Evolutionary conservation across 2,113 vertebrate species (phyloP), one percentile per base, ranked within the genome.

Genomic region (Gymnogyps californianus): DNA sequence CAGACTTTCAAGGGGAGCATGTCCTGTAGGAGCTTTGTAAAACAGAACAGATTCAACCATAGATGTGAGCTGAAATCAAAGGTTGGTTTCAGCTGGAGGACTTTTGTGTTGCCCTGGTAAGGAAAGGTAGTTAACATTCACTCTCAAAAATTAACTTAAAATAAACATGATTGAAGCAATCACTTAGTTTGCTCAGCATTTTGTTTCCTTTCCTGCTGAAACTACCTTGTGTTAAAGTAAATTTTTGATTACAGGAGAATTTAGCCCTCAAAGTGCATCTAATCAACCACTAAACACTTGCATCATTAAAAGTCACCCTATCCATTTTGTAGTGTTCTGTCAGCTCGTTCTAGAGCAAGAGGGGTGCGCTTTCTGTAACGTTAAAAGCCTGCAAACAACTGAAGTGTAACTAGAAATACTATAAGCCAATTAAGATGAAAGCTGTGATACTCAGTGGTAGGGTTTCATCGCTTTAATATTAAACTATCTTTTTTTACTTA

Each of bases 361-460:
- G 62, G 74, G 87, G 85, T 75, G 75, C 9, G 6, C 78, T 92
- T 90, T 95, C 93, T 81, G 40, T 89, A 93, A 90, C 31, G n/a
- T 93, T 95, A 91, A 98, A 97, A 97, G 96, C 96, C 92, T 95
- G 92, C 94, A 96, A 94, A 97, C 95, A 98, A 93, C 96, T 97
- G 93, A 79, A 93, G 94, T 89, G 91, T 96, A 95, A 97, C 96
- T 90, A 96, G 92, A 94, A 84, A 57, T 83, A 81, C 94, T 96
- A 92, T 94, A 84, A 96, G 96, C 95, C 97, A 98, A 97, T 98
- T 98, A 97, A 98, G 97, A 98, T 98, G 96, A 98, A 98, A 98
- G 95, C 83, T 81, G 77, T 84, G 90, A 97, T 94, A 90, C 89
- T 96, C 96, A 75, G 61, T 96, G 84, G 83, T 95, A 67, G 29